Evolutionary conservation across 2,888 invertebrate genomes (phyloP).

Genomic region (Oeneis ivallda): DNA sequence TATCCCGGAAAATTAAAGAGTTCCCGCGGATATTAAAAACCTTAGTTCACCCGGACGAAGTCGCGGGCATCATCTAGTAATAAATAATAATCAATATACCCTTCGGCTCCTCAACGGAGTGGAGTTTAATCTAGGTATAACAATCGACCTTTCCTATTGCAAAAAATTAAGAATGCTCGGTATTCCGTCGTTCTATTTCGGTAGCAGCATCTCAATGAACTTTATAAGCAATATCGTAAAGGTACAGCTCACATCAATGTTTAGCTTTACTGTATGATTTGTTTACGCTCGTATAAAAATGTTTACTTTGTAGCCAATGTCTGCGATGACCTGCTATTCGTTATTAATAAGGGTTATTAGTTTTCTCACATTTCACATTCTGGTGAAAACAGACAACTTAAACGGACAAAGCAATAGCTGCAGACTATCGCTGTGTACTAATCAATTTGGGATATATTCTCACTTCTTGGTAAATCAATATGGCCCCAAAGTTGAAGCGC

Average conservation of each 20-base stretch:
- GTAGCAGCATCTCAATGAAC: slow-evolving; percentile 8
- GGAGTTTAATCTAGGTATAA: neutral
- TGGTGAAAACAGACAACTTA: neutral
- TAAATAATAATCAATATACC: no score
- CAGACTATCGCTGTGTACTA: no score
- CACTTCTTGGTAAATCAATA: no score
- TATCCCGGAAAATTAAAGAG: no score
- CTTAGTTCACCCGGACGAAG: no score
- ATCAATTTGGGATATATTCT: no score
- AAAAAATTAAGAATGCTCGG: neutral
- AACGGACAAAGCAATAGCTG: no score
- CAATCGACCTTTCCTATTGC: neutral
- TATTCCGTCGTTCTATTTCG: slow-evolving; percentile 6
- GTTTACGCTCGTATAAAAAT: slow-evolving; percentile 11
- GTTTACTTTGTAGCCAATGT: slow-evolving; percentile 3
- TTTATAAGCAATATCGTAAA: slow-evolving; percentile 8
- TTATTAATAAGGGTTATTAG: neutral
- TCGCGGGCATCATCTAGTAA: no score
- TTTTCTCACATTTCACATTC: neutral
- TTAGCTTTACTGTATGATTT: slow-evolving; percentile 11
- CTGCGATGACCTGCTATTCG: slow-evolving; percentile 1
- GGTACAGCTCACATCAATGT: slow-evolving; percentile 9
- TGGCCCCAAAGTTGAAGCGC: no score
- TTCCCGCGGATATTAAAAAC: no score
- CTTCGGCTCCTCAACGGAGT: neutral